Base-by-base conservation (phyloP, 92 coral and sea anemone species). In the Desmophyllum pertusum region DNA sequence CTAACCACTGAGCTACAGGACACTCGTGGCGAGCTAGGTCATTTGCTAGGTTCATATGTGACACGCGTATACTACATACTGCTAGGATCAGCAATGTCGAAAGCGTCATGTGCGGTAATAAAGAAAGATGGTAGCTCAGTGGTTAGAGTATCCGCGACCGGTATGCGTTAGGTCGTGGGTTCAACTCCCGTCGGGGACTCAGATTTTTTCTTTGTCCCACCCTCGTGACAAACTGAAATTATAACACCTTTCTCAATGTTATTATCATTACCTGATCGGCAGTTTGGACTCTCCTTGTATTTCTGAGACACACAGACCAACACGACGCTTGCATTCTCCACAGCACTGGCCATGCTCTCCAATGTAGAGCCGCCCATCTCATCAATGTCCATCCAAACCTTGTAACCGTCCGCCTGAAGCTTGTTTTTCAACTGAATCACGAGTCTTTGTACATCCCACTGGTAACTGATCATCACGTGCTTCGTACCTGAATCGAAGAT, bases 291-390 rank as follows among this genome's bases (percentile, higher is more conserved):
- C 80, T 93, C 97, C 51, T 93, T 93, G 88, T 93, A 93, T 55
- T 91, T 93, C 82, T 93, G 97, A n/a, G 97, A 93, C 51, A 93
- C 97, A 88, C 97, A 85, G 36, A 93, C 88, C 88, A 93, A 74
- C 74, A 93, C 97, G 57, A 93, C 97, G 31, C 87, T 69, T 33
- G 97, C 89, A 42, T 93, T 81, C 86, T 93, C 97, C 43, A 93
- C 97, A 38, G 97, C 97, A 21, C 66, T 84, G 41, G 97, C 97
- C 97, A 93, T 93, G 76, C 94, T 90, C 71, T 93, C 94, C 53
- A 93, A 84, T 19, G 97, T 93, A 68, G 97, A 93, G 33, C 97
- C 97, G 8, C 93, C 97, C 97, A 93, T 93, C 68, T 93, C 90
- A 33, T 93, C 97, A 30, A 93, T 73, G 76, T 93, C 97, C 97